Percentiles rank a stretch among this genome's conserved stretches.
Evolutionary conservation across 2,888 invertebrate genomes (phyloP).

Genomic region (Eupithecia subfuscata): DNA sequence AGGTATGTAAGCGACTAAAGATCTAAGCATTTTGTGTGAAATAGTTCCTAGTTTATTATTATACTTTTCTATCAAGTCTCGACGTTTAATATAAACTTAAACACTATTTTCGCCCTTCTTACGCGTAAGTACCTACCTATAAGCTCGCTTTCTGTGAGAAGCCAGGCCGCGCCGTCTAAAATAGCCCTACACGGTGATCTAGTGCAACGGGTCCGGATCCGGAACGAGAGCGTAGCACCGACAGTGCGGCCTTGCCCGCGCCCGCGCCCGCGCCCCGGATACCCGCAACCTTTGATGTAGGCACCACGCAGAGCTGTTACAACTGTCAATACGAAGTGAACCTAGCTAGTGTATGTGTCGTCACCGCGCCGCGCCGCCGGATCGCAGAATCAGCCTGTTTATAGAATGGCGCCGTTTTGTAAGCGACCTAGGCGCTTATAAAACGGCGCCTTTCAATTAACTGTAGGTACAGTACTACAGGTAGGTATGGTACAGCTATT

Average conservation of each 20-base stretch:
- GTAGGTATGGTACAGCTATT: too few species aligned
- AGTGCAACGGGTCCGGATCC: conserved; percentile 31
- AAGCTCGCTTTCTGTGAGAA: background rate
- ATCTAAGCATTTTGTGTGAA: background rate
- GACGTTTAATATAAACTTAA: background rate
- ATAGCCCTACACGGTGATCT: background rate
- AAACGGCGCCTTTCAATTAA: too few species aligned
- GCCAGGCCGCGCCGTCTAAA: background rate
- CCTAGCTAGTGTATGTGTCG: too few species aligned
- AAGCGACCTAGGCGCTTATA: too few species aligned
- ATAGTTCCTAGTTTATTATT: background rate
- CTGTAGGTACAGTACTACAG: too few species aligned
- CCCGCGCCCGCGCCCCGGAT: conserved; percentile 39
- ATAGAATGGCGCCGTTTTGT: too few species aligned
- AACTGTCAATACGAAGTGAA: conserved; percentile 11
- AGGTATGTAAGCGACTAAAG: too few species aligned
- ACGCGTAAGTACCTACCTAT: too few species aligned
- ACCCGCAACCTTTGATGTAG: background rate
- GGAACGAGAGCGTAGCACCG: conserved; percentile 28
- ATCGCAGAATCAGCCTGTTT: too few species aligned
- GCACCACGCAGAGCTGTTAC: conserved; percentile 35
- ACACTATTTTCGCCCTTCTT: background rate
- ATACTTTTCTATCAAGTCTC: background rate
- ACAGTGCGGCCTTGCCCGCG: conserved; percentile 43
- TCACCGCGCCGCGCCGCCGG: too few species aligned